A percentile compares a stretch with the other conserved stretches of the same genome.
These are phyloP conservation scores for Puffinus mauretanicus DNA, from an alignment of 2,113 vertebrate species.

Conservation along the genomic window DNA sequence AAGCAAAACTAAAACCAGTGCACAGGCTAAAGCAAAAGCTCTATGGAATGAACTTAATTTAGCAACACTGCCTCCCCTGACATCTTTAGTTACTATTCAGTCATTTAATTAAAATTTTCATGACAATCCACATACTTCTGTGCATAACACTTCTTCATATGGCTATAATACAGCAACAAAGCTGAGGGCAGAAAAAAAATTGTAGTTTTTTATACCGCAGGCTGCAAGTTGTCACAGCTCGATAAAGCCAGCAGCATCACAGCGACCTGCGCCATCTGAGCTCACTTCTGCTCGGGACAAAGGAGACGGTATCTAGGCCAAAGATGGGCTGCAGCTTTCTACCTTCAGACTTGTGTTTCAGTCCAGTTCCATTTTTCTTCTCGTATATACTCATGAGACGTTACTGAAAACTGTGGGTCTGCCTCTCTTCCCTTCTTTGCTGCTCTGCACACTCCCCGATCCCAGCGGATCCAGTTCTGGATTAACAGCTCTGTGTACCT, in stretches of 20 bases:
- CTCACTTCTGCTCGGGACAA: neutral
- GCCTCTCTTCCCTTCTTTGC: neutral
- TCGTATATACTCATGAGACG: neutral
- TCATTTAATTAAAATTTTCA: neutral
- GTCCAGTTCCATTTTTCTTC: neutral
- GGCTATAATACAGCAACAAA: neutral
- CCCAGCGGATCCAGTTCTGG: neutral
- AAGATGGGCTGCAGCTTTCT: neutral
- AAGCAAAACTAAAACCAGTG: neutral
- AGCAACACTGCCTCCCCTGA: neutral
- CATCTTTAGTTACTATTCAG: neutral
- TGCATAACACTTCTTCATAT: neutral
- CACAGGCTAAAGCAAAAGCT: neutral
- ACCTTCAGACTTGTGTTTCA: neutral
- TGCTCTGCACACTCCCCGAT: no score
- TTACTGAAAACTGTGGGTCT: neutral
- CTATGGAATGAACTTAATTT: neutral
- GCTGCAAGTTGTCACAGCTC: neutral
- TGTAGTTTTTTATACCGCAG: rapidly evolving
- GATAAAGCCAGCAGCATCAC: no score
- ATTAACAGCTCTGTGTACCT: neutral
- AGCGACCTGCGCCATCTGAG: neutral
- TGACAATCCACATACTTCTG: neutral
- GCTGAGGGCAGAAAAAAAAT: neutral
- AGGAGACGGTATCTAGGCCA: neutral